phyloP scores from a whole-genome alignment of 2,113 vertebrate species.

The Hemibagrus wyckioides region DNA sequence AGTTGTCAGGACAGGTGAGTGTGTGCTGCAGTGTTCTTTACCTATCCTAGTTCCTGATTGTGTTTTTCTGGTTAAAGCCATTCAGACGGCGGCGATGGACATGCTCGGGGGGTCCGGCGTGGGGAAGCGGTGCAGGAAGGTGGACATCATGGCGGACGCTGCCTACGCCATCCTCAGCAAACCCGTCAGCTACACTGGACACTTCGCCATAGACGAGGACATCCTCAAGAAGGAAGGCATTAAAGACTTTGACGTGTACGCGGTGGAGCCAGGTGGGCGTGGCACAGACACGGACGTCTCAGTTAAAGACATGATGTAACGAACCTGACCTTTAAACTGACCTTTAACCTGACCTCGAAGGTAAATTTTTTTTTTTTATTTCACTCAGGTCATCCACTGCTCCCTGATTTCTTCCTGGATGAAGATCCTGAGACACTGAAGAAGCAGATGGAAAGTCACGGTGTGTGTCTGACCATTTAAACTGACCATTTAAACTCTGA shows the following conservation, averaged over 20 bases:
- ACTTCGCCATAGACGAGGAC: constrained; percentile 91
- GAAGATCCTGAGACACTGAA: constrained; percentile 64
- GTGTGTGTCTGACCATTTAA: constrained; percentile 66
- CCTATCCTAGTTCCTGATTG: not conserved
- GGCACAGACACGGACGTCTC: not conserved
- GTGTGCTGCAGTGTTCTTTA: not conserved
- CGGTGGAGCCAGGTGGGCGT: constrained; percentile 85
- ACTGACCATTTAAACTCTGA: no score
- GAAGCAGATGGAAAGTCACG: constrained; percentile 70
- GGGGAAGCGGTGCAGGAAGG: constrained; percentile 87
- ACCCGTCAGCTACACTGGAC: constrained; percentile 85
- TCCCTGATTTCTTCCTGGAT: constrained; percentile 96
- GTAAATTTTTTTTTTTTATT: not conserved
- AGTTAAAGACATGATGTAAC: not conserved
- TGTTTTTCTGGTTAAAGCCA: constrained; percentile 70
- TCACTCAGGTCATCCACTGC: constrained; percentile 82
- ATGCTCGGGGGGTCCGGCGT: constrained; percentile 87
- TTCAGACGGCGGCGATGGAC: constrained; percentile 92
- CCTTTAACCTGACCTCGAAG: no score
- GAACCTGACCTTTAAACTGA: not conserved
- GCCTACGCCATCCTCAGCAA: constrained; percentile 87
- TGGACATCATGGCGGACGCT: constrained; percentile 92
- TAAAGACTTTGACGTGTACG: constrained; percentile 85
- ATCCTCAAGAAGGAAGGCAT: constrained; percentile 85
- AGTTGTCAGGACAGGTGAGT: not conserved